These are phyloP conservation scores for Zoanthus gigantus DNA, from an alignment of 92 coral and sea anemone genomes.

Conservation along the genomic window DNA sequence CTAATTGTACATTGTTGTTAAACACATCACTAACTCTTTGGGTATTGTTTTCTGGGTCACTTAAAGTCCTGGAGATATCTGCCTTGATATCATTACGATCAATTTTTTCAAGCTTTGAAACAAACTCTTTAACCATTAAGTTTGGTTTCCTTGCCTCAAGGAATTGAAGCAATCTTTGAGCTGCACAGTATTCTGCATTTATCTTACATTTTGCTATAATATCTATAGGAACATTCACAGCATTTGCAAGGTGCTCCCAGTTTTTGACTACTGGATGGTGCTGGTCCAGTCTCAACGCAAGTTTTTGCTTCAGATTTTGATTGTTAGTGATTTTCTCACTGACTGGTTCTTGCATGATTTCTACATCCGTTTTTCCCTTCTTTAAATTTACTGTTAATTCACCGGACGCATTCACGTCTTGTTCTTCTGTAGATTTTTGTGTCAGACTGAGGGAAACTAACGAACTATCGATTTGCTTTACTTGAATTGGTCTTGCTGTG, in stretches of 20 bases:
- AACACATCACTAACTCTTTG: background rate
- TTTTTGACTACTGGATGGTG: slow-evolving; percentile 18
- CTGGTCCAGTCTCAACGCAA: background rate
- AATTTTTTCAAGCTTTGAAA: background rate
- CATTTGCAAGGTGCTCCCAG: slow-evolving; percentile 33
- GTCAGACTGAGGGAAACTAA: background rate
- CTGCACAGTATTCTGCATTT: background rate
- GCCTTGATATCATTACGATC: slow-evolving; percentile 5
- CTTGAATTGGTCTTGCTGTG: background rate
- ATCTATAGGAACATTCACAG: background rate
- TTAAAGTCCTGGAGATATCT: background rate
- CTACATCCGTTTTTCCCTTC: background rate
- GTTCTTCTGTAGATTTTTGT: slow-evolving; percentile 6
- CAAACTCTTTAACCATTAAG: slow-evolving; percentile 14
- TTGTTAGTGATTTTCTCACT: background rate
- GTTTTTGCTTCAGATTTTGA: background rate
- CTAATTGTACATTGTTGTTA: background rate
- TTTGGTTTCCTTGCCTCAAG: background rate
- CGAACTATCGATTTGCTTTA: background rate
- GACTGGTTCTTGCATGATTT: background rate
- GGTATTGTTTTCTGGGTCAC: slow-evolving; percentile 2
- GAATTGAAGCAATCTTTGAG: slow-evolving; percentile 4
- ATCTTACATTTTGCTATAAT: slow-evolving; percentile 23
- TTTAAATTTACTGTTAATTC: background rate
- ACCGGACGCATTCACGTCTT: background rate